These are phyloP conservation scores for Proales similis DNA, from an alignment of 1,140 invertebrate species.

Conservation along the genomic window DNA sequence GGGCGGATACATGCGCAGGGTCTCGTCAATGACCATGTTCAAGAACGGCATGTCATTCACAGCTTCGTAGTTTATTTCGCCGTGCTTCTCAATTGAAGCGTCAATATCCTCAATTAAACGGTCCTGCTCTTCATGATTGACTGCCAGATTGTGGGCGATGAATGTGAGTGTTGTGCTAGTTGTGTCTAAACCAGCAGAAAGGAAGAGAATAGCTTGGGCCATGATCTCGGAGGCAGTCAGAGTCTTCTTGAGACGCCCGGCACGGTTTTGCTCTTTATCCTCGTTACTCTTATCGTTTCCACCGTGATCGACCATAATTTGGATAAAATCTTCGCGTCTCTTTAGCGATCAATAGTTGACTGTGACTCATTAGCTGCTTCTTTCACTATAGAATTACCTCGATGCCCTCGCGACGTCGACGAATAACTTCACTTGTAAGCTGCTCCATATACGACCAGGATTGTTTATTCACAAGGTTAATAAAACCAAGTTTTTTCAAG, in stretches of 20 bases:
- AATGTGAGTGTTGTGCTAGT: slow-evolving; percentile 64
- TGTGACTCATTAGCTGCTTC: background rate
- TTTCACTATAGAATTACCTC: slow-evolving; percentile 22
- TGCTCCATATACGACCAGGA: slow-evolving; percentile 10
- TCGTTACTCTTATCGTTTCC: background rate
- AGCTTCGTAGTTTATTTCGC: slow-evolving; percentile 43
- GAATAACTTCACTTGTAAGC: background rate
- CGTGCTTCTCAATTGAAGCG: slow-evolving; percentile 44
- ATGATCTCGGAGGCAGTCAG: slow-evolving; percentile 52
- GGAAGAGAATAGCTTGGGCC: slow-evolving; percentile 50
- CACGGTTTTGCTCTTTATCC: background rate
- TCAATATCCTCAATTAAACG: slow-evolving; percentile 60
- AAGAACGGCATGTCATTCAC: slow-evolving; percentile 46
- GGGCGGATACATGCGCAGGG: slow-evolving; percentile 46
- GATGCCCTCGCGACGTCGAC: background rate
- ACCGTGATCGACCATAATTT: slow-evolving; percentile 27
- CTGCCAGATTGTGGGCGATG: slow-evolving; percentile 61
- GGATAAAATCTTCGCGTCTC: slow-evolving; percentile 36
- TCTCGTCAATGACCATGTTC: slow-evolving; percentile 49
- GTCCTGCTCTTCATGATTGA: slow-evolving; percentile 60
- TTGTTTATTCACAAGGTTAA: too few relatives aligned
- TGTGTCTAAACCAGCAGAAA: slow-evolving; percentile 67
- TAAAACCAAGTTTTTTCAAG: too few relatives aligned
- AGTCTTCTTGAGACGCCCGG: slow-evolving; percentile 8
- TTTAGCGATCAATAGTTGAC: background rate